These are phyloP conservation scores for Cancer borealis DNA, from an alignment of 2,888 invertebrate genomes.

Conservation along the genomic window DNA sequence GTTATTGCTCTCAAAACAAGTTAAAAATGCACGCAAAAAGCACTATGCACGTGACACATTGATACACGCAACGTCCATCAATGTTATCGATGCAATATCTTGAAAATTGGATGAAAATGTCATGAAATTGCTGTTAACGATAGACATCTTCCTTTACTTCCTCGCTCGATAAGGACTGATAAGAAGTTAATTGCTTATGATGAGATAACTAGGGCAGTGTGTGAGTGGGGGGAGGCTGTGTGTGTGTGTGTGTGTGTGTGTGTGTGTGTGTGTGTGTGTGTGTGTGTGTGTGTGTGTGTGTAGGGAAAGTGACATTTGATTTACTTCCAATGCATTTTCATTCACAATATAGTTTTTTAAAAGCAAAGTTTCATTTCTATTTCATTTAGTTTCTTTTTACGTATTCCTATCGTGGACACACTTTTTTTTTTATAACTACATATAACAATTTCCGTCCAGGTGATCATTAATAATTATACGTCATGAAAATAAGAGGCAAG, in stretches of 20 bases:
- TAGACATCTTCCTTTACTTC: background rate
- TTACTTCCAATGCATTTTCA: background rate
- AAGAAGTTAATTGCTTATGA: background rate
- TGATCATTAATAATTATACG: background rate
- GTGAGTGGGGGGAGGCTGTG: background rate
- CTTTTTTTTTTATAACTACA: background rate
- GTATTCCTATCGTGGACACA: background rate
- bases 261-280: background rate
- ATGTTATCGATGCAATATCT: background rate
- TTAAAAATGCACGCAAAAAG: background rate
- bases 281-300: background rate
- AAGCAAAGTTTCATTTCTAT: background rate
- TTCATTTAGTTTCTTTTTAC: background rate
- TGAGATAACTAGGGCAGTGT: background rate
- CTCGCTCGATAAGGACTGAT: background rate
- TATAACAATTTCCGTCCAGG: background rate
- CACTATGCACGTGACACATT: background rate
- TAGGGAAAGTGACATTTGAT: background rate
- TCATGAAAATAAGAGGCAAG: background rate
- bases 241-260: constrained; percentile 33
- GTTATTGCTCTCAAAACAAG: background rate
- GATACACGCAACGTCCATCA: background rate
- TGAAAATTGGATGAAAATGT: background rate
- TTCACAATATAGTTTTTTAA: background rate
- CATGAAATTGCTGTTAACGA: background rate